Conservation (phyloP, 2,888 invertebrate species). For the Syrista parreyssii region DNA sequence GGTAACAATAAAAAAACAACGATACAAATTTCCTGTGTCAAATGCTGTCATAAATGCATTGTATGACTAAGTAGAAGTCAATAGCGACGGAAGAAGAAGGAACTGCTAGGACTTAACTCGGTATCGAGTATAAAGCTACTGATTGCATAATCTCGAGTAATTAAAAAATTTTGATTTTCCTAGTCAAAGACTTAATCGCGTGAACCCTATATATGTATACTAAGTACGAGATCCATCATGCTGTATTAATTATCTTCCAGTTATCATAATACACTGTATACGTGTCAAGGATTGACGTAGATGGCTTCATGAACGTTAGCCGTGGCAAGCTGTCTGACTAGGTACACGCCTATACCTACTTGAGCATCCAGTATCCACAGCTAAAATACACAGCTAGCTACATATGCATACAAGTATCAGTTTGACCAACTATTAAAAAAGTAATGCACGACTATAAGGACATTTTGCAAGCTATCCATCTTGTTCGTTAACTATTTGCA, state of each 20-base stretch:
- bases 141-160: not conserved
- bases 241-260: not conserved
- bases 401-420: no score
- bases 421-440: no score
- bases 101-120: not conserved
- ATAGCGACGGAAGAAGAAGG: not conserved
- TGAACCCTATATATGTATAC: not conserved
- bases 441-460: no score
- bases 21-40: not conserved
- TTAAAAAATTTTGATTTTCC: not conserved
- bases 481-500: no score
- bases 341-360: no score
- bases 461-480: no score
- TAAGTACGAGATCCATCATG: not conserved
- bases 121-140: not conserved
- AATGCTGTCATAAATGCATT: not conserved
- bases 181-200: not conserved
- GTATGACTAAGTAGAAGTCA: not conserved
- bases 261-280: no score
- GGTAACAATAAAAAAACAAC: not conserved
- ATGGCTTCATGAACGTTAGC: no score
- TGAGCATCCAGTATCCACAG: no score
- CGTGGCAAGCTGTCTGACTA: no score
- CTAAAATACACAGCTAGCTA: no score
- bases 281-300: no score